phyloP scores from a whole-genome alignment of 2,888 invertebrate genomes.

The Troilus luridus region DNA sequence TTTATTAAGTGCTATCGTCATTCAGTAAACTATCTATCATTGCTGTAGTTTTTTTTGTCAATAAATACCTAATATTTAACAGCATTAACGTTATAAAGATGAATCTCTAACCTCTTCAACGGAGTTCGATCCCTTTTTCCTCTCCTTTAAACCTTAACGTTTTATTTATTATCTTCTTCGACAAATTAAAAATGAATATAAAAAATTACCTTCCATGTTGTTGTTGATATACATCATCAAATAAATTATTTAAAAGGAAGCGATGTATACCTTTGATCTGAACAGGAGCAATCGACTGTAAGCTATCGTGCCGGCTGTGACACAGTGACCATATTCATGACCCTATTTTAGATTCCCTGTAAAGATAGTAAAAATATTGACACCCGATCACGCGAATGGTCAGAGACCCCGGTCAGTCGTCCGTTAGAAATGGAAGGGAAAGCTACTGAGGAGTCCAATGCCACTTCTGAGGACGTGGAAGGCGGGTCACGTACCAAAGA shows the following conservation, averaged over 20 bases:
- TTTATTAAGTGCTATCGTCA: too few relatives aligned
- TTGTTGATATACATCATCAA: not conserved
- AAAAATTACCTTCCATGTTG: not conserved
- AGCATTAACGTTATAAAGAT: too few relatives aligned
- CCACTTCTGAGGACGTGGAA: not conserved
- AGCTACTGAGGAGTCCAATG: slow-evolving; percentile 9
- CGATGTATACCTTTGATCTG: not conserved
- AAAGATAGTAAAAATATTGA: slow-evolving; percentile 14
- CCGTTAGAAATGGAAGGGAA: slow-evolving; percentile 27
- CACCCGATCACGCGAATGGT: slow-evolving; percentile 37
- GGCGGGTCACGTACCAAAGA: not conserved
- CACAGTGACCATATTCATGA: slow-evolving; percentile 30
- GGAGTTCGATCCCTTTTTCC: too few relatives aligned
- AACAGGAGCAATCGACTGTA: not conserved
- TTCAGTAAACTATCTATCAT: too few relatives aligned
- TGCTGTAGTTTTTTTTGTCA: too few relatives aligned
- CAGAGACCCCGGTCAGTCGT: slow-evolving; percentile 24
- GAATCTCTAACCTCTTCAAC: too few relatives aligned
- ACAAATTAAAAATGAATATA: too few relatives aligned
- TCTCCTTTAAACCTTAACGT: too few relatives aligned
- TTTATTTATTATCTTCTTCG: too few relatives aligned
- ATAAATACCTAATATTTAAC: too few relatives aligned
- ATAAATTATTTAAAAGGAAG: not conserved
- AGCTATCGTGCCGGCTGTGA: not conserved
- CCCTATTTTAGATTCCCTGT: slow-evolving; percentile 18